Conservation (phyloP, 2,888 invertebrate genomes). For the Philaethria dido region DNA sequence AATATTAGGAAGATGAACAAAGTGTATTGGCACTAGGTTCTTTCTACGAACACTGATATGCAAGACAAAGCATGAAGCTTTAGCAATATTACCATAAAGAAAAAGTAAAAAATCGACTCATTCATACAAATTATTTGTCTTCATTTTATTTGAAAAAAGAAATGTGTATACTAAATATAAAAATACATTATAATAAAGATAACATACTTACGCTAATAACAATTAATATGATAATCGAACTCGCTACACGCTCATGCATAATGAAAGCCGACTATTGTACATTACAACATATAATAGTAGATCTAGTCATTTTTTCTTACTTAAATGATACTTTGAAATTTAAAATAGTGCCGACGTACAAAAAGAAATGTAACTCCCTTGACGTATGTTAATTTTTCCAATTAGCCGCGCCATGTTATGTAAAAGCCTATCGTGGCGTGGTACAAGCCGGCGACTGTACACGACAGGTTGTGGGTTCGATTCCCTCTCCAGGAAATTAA, state of each 20-base stretch:
- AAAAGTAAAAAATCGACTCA: too few relatives aligned
- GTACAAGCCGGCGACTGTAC: too few relatives aligned
- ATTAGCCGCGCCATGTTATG: slow-evolving; percentile 12
- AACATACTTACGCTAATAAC: background rate
- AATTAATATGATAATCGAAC: slow-evolving; percentile 16
- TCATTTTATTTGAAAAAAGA: too few relatives aligned
- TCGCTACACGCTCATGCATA: slow-evolving; percentile 6
- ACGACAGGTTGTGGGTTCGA: too few relatives aligned
- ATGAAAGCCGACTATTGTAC: slow-evolving; percentile 3
- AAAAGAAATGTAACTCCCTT: slow-evolving; percentile 2
- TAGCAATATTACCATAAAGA: too few relatives aligned
- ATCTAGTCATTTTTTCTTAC: background rate
- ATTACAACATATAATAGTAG: slow-evolving; percentile 2
- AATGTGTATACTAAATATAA: background rate
- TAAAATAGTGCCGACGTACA: slow-evolving; percentile 9
- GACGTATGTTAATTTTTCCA: slow-evolving; percentile 17
- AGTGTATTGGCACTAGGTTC: too few relatives aligned
- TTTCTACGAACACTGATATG: too few relatives aligned
- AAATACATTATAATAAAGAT: slow-evolving; percentile 5
- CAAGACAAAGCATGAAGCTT: too few relatives aligned
- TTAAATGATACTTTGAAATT: slow-evolving; percentile 8
- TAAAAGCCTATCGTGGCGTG: too few relatives aligned
- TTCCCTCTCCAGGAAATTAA: too few relatives aligned
- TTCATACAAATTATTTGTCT: too few relatives aligned
- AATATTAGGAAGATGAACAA: too few relatives aligned